Conservation (phyloP, 2,113 vertebrate species). For the Bettongia penicillata region DNA sequence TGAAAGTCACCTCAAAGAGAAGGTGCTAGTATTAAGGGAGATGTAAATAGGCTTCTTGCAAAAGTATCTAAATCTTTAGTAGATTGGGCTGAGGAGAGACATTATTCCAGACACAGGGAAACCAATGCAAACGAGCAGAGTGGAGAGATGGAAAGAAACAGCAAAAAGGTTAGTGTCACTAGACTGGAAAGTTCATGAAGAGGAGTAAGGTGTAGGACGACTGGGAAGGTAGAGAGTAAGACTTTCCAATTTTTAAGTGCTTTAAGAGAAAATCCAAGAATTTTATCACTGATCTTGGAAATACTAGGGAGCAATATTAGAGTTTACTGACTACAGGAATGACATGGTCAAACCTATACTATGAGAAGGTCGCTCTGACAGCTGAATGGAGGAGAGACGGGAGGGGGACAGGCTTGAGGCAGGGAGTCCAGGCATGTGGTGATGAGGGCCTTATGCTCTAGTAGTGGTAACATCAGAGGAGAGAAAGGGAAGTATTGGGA, state of each 20-base stretch:
- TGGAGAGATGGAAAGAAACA: background rate
- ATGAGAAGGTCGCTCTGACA: background rate
- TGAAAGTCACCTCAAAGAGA: background rate
- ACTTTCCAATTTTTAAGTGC: background rate
- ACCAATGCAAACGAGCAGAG: background rate
- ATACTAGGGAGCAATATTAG: background rate
- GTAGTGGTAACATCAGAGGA: background rate
- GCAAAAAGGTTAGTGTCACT: background rate
- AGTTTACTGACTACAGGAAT: background rate
- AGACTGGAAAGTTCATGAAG: background rate
- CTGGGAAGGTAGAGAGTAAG: background rate
- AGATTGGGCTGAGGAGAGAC: background rate
- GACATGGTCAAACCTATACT: background rate
- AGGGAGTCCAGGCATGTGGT: background rate
- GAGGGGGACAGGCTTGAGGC: background rate
- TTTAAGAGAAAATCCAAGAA: background rate
- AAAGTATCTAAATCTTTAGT: background rate
- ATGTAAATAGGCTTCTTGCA: background rate
- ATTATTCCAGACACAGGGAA: background rate
- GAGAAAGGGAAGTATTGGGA: background rate
- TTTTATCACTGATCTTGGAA: background rate
- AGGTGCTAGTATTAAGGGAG: background rate
- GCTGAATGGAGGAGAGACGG: background rate
- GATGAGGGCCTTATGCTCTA: background rate
- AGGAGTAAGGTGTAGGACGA: background rate